Conservation (phyloP, 1,140 invertebrate genomes). For the Drosophila simulans region DNA sequence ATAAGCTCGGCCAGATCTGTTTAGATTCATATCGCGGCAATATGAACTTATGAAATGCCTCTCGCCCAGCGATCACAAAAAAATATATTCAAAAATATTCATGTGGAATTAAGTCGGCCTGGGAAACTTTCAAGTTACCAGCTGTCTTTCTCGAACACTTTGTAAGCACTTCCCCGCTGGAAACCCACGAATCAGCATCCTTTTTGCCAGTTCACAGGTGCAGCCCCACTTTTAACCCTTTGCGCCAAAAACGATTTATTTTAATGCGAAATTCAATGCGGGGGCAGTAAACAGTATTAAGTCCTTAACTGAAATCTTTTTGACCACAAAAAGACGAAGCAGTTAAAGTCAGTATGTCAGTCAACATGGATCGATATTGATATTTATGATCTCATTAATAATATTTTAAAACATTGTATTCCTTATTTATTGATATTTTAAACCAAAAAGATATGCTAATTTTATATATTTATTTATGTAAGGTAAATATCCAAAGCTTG, state of each 20-base stretch:
- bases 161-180: not conserved
- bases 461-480: too few species aligned
- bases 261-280: slow-evolving; percentile 72
- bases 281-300: slow-evolving; percentile 25
- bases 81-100: slow-evolving; percentile 59
- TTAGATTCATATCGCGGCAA: slow-evolving; percentile 54
- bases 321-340: not conserved
- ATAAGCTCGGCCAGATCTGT: slow-evolving; percentile 45
- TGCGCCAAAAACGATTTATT: slow-evolving; percentile 60
- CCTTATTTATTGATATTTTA: too few species aligned
- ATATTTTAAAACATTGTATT: too few species aligned
- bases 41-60: slow-evolving; percentile 66
- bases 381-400: too few species aligned
- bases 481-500: too few species aligned
- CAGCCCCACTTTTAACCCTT: slow-evolving; percentile 67
- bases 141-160: slow-evolving; percentile 28
- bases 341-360: too few species aligned
- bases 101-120: slow-evolving; percentile 40
- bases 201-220: slow-evolving; percentile 67
- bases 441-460: too few species aligned
- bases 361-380: too few species aligned
- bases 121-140: slow-evolving; percentile 63
- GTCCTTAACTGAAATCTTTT: not conserved
- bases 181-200: slow-evolving; percentile 31
- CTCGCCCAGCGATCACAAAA: slow-evolving; percentile 20